A percentile compares a stretch with the other conserved stretches of the same genome.
Evolutionary conservation across 2,888 invertebrate species (phyloP).

Genomic region (Orchestes rusci): DNA sequence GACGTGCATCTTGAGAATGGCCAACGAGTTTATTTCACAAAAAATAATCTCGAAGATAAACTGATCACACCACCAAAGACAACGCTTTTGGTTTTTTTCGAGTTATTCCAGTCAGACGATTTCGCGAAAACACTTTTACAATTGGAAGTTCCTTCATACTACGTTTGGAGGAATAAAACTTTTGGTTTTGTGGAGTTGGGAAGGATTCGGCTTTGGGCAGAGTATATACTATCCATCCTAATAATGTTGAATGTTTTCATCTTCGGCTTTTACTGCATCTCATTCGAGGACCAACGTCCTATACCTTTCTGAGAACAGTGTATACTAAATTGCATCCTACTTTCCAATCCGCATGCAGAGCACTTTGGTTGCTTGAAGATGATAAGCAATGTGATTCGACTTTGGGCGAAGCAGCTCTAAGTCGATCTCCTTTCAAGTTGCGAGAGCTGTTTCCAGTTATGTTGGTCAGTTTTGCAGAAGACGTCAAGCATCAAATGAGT

Average conservation of each 20-base stretch:
- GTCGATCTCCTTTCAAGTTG: constrained; percentile 20
- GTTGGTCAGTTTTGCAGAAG: constrained; percentile 15
- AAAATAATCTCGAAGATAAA: not conserved
- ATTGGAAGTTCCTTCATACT: constrained; percentile 5
- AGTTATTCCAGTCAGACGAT: not conserved
- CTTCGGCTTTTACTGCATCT: constrained; percentile 33
- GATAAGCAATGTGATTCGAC: constrained; percentile 28
- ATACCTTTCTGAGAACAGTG: constrained; percentile 35
- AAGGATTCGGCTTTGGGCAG: constrained; percentile 6
- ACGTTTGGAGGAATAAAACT: constrained; percentile 1
- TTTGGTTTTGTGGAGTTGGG: not conserved
- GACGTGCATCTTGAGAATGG: constrained; percentile 8
- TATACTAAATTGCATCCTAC: constrained; percentile 34
- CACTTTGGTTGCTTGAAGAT: constrained; percentile 30
- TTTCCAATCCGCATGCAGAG: constrained; percentile 34
- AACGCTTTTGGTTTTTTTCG: constrained; percentile 4
- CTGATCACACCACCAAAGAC: not conserved
- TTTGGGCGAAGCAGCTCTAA: constrained; percentile 24
- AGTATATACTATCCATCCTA: constrained; percentile 20
- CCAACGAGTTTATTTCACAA: constrained; percentile 5
- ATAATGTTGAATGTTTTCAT: constrained; percentile 32
- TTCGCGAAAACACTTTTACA: constrained; percentile 9
- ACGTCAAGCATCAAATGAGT: no score
- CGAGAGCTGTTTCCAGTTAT: constrained; percentile 28
- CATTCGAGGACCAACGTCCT: constrained; percentile 36